These are phyloP conservation scores for Staurois parvus DNA, from an alignment of 2,797 vertebrate species.

Conservation along the genomic window DNA sequence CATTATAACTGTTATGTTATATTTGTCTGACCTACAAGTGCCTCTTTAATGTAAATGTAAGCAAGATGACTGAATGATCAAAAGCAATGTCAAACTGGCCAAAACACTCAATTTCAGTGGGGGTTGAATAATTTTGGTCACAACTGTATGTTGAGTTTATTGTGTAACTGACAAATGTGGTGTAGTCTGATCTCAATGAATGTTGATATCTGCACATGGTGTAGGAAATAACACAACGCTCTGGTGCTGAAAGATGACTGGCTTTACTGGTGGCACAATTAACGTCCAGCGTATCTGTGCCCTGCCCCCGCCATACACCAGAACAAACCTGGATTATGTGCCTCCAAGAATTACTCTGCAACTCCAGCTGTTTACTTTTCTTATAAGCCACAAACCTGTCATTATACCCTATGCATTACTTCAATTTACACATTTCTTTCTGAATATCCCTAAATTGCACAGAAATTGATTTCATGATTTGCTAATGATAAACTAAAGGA, in stretches of 20 bases:
- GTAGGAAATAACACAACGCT: not conserved
- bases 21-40: no score
- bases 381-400: conserved; percentile 27
- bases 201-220: not conserved
- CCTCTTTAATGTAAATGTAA: no score
- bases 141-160: not conserved
- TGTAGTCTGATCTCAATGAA: not conserved
- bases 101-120: no score
- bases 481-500: not conserved
- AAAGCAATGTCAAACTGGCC: no score
- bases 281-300: not conserved
- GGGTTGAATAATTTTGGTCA: no score
- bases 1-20: no score
- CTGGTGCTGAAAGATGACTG: not conserved
- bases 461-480: conserved; percentile 23
- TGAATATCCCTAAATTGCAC: conserved; percentile 33
- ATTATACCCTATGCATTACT: conserved; percentile 25
- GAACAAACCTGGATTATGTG: not conserved
- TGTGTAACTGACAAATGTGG: not conserved
- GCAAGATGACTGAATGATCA: no score
- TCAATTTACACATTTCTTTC: not conserved
- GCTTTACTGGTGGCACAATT: not conserved
- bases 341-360: conserved; percentile 24
- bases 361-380: conserved; percentile 33
- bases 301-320: not conserved